Percentiles rank a stretch among this genome's conserved stretches.
Evolutionary conservation across 2,797 vertebrate species (phyloP).

Genomic region (Triplophysa yarkandensis): DNA sequence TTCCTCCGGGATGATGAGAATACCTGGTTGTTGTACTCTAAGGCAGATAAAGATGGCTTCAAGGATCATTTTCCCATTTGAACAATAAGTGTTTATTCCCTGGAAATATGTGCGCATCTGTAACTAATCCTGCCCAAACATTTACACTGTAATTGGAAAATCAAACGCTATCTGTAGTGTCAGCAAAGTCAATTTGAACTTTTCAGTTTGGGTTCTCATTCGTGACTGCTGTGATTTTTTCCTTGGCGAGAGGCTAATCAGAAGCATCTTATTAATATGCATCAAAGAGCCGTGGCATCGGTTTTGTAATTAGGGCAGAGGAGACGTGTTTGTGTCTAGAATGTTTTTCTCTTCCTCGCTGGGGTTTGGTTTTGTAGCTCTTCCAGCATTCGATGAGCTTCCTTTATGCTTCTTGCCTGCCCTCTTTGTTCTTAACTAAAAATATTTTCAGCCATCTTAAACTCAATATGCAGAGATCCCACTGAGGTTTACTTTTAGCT

Average conservation of each 20-base stretch:
- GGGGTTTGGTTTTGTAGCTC: conserved; percentile 7
- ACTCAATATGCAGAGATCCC: neutral
- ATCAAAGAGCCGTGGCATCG: conserved; percentile 30
- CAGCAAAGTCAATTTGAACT: conserved; percentile 52
- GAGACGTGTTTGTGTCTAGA: conserved; percentile 19
- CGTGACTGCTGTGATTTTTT: conserved; percentile 36
- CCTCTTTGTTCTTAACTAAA: neutral
- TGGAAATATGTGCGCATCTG: conserved; percentile 40
- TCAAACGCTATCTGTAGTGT: conserved; percentile 47
- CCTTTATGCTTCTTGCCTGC: neutral
- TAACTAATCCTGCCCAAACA: conserved; percentile 56
- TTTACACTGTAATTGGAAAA: conserved; percentile 54
- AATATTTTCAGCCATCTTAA: neutral
- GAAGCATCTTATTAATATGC: conserved; percentile 54
- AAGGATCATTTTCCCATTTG: conserved; percentile 40
- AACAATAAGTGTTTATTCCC: conserved; percentile 43
- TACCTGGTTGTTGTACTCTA: conserved; percentile 25
- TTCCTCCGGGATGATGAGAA: neutral
- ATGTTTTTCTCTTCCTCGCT: conserved; percentile 4
- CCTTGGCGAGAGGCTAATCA: conserved; percentile 52
- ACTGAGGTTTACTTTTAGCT: neutral
- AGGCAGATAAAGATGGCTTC: conserved; percentile 25
- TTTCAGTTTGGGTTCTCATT: conserved; percentile 38
- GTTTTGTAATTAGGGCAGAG: conserved; percentile 58
- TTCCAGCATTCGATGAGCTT: neutral